These are phyloP conservation scores for Temnothorax nylanderi DNA, from an alignment of 1,140 invertebrate species.

Conservation along the genomic window DNA sequence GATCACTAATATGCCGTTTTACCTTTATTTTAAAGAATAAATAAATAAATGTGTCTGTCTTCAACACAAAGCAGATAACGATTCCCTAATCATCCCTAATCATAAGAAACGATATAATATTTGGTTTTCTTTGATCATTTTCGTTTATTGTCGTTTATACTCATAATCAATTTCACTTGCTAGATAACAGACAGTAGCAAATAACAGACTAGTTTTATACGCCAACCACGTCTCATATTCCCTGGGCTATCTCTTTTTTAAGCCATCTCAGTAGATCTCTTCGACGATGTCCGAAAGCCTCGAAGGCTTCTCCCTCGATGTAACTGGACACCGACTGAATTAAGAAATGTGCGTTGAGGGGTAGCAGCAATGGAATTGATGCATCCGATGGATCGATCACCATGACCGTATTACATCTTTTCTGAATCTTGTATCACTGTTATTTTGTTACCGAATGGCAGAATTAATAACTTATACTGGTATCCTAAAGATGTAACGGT, in stretches of 20 bases:
- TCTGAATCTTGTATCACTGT: not conserved
- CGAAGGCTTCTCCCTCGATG: constrained; percentile 32
- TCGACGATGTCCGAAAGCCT: constrained; percentile 9
- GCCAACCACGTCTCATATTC: constrained; percentile 9
- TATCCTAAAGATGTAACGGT: not conserved
- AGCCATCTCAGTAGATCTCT: not conserved
- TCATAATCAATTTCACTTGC: not conserved
- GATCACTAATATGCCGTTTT: too few relatives aligned
- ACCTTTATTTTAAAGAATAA: not conserved
- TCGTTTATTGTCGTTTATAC: not conserved
- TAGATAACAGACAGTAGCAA: not conserved
- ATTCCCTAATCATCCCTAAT: not conserved
- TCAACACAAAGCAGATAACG: not conserved
- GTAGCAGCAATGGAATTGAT: constrained; percentile 61
- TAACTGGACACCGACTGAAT: constrained; percentile 45
- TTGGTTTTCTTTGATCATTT: not conserved
- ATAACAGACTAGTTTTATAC: constrained; percentile 16
- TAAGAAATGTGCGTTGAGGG: constrained; percentile 24
- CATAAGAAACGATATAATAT: not conserved
- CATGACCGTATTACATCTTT: constrained; percentile 1
- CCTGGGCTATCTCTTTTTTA: not conserved
- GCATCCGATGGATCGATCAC: constrained; percentile 10
- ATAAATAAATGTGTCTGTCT: not conserved
- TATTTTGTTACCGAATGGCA: not conserved
- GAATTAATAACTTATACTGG: not conserved